Percentiles rank a stretch among this genome's conserved stretches.
These are phyloP conservation scores for Cantharis rufa DNA, from an alignment of 2,888 invertebrate genomes.

Conservation along the genomic window DNA sequence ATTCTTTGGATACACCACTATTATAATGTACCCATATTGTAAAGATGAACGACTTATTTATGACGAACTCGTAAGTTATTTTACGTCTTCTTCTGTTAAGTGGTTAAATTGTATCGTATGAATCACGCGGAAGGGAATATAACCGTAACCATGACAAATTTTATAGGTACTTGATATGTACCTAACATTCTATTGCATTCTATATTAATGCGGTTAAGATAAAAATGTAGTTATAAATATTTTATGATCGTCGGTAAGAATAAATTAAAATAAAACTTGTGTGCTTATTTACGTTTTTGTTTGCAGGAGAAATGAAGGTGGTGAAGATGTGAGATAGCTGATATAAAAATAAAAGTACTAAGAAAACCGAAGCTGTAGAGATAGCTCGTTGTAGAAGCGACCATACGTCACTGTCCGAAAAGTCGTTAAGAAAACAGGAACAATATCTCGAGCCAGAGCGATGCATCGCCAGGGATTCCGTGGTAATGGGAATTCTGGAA, in stretches of 20 bases:
- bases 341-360: slow-evolving; percentile 22
- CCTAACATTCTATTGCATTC: not conserved
- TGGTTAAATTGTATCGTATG: slow-evolving; percentile 19
- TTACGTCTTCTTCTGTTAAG: slow-evolving; percentile 1
- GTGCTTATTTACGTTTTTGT: slow-evolving; percentile 19
- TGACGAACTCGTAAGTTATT: not conserved
- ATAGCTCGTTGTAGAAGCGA: slow-evolving; percentile 29
- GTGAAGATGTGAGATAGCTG: slow-evolving; percentile 20
- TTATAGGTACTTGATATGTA: slow-evolving; percentile 13
- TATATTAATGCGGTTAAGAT: not conserved
- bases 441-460: slow-evolving; percentile 51
- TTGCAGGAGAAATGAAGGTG: slow-evolving; percentile 13
- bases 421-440: slow-evolving; percentile 54
- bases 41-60: slow-evolving; percentile 8
- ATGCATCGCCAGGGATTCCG: slow-evolving; percentile 54
- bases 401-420: slow-evolving; percentile 50
- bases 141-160: slow-evolving; percentile 31
- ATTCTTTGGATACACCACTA: not conserved
- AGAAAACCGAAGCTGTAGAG: slow-evolving; percentile 19
- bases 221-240: not conserved
- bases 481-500: slow-evolving; percentile 52
- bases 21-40: not conserved
- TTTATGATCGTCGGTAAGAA: not conserved
- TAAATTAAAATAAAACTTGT: not conserved
- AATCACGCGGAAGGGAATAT: slow-evolving; percentile 15